Evolutionary conservation across 2,113 vertebrate genomes (phyloP), one percentile per base, ranked within the genome.

Genomic region (Lucifuga dentata): DNA sequence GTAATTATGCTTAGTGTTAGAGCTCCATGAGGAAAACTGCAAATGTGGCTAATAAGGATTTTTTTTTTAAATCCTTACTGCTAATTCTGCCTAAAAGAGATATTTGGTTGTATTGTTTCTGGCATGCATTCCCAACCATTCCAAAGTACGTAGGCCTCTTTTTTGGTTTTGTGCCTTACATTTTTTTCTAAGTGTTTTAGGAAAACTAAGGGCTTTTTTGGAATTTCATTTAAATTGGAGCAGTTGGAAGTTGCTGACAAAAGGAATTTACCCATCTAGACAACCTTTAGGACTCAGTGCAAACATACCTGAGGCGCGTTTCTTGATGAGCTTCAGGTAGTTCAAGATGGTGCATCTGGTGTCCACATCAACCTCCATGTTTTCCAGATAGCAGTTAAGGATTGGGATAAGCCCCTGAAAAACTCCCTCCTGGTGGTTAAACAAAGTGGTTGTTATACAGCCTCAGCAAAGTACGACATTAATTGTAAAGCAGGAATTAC

Each of bases 331-430:
- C 82, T 98, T 98, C 70, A 99, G 90, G 81, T 99, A 99, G 86
- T 99, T 99, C 43, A 99, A 88, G 76, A 99, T 99, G 63, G 96
- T 96, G 90, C 98, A 99, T 17, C 98, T 93, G 23, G 97, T 99
- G 90, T 99, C 97, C 41, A 99, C 98, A 35, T 99, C 98, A 45
- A 99, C 97, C 71, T 99, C 97, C 97, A 99, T 99, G 78, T 95
- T 99, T 88, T 98, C 98, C 80, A 99, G 93, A 80, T 99, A 99
- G 72, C 94, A 95, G 92, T 99, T 99, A 20, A 99, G 93, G 86
- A 99, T 90, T 1, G 97, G 96, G 69, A 99, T 98, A 49, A 99
- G 95, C 10, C 98, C 98, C 41, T 96, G 96, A 88, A 99, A 99
- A 9, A 97, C 92, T 2, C 97, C 98, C 78, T 98, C 98, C 98